phyloP scores from a whole-genome alignment of 2,797 vertebrate species.

The Microctenopoma stevenorrisi region DNA sequence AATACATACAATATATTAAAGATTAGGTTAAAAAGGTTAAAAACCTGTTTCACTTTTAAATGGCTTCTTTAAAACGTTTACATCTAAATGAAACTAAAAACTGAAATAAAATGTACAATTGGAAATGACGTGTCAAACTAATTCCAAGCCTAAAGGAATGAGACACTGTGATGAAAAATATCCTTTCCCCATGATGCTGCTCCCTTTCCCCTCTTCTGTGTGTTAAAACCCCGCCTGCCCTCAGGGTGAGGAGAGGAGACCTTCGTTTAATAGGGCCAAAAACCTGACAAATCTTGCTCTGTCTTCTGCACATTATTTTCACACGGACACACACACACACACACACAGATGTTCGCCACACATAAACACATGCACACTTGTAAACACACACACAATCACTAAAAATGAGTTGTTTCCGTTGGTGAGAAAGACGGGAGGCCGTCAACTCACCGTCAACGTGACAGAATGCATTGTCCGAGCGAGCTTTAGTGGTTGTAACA shows the following conservation, averaged over 20 bases:
- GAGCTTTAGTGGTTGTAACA: slow-evolving; percentile 98
- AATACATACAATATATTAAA: too few relatives aligned
- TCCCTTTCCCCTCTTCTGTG: slow-evolving; percentile 48
- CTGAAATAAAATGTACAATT: not conserved
- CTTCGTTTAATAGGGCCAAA: slow-evolving; percentile 83
- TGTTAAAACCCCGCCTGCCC: slow-evolving; percentile 72
- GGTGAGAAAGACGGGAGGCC: slow-evolving; percentile 75
- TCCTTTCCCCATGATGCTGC: slow-evolving; percentile 64
- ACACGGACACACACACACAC: slow-evolving; percentile 16
- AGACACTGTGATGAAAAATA: slow-evolving; percentile 60
- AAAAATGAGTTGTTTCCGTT: slow-evolving; percentile 72
- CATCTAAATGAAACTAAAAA: not conserved
- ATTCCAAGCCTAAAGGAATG: not conserved
- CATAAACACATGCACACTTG: slow-evolving; percentile 15
- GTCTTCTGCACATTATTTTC: slow-evolving; percentile 71
- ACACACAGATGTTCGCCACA: slow-evolving; percentile 21
- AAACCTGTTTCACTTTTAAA: too few relatives aligned
- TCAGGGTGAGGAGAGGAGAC: slow-evolving; percentile 71
- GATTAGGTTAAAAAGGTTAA: too few relatives aligned
- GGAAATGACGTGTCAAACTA: not conserved
- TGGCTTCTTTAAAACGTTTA: not conserved
- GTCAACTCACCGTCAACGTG: slow-evolving; percentile 87
- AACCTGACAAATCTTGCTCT: slow-evolving; percentile 85
- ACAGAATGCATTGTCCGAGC: slow-evolving; percentile 93
- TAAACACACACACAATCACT: slow-evolving; percentile 35